Evolutionary conservation across 1,140 invertebrate species (phyloP).

Genomic region (Andricus grossulariae): DNA sequence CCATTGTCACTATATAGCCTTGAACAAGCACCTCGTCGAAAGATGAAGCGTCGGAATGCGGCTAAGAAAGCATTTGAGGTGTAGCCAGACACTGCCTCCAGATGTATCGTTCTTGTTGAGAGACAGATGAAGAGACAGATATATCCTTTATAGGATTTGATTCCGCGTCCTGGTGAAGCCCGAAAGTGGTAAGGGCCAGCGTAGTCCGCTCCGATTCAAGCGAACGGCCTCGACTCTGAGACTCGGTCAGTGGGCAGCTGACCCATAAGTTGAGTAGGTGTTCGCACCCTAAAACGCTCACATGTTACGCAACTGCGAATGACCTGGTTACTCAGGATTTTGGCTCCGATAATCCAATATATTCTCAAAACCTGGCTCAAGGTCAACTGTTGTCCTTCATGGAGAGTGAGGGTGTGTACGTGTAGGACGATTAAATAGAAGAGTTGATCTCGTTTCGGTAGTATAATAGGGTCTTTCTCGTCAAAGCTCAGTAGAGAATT

Average conservation of each 20-base stretch:
- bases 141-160: no score
- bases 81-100: no score
- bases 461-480: neutral
- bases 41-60: conserved; percentile 60
- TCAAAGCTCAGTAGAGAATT: no score
- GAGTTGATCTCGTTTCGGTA: conserved; percentile 2
- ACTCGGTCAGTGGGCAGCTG: no score
- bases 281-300: neutral
- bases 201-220: conserved; percentile 58
- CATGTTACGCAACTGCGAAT: no score
- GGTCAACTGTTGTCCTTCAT: conserved; percentile 15
- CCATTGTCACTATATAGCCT: no score
- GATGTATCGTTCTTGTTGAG: no score
- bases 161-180: conserved; percentile 35
- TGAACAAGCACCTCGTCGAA: no score
- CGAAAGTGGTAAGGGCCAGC: conserved; percentile 59
- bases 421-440: conserved; percentile 15
- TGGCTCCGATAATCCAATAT: conserved; percentile 24
- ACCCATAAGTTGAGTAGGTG: neutral
- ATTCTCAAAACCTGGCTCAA: conserved; percentile 11
- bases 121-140: no score
- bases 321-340: neutral
- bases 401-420: conserved; percentile 13
- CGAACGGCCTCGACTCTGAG: no score
- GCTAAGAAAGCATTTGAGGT: no score